Base-by-base conservation (phyloP, 1,140 invertebrate species). In the Monomorium pharaonis region DNA sequence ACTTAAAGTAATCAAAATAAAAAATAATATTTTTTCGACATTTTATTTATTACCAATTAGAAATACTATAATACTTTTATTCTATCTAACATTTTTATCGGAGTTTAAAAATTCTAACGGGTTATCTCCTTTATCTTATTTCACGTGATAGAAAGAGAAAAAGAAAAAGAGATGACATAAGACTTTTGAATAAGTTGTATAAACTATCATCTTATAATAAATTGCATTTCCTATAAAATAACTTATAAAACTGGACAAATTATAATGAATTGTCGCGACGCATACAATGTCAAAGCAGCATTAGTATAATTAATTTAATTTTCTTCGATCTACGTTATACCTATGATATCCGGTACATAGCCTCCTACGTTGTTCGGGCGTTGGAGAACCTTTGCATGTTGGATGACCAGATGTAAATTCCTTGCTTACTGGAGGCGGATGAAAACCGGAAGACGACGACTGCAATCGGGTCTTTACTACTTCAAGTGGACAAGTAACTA, bases 401-500 rank as follows among this genome's bases (percentile, higher is more conserved):
- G 94, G 92, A 91, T 95, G 95, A 72, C 94, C 94, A 44, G 94
- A 94, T 30, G 91, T 94, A n/a, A 93, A 88, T 54, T 95, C 94
- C 24, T 94, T 91, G 44, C 92, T 94, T 89, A 93, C 89, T 90
- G 89, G 89, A 86, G 92, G 94, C 14, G 95, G 92, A 88, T 96
- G 93, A 87, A 97, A 97, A 42, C 97, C 96, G 51, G 96, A 96
- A 51, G 97, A 96, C 0, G 98, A 99, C 14, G 99, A 99, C 94
- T 99, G 99, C 76, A 99, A 96, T 63, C 99, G 96, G 3, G 99
- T 99, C 95, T 99, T 99, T 6, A 99, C 98, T 77, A 99, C 99
- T 96, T 99, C 99, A 88, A 99, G 95, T 0, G 99, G 99, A 96
- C 99, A 99, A 87, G 99, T 99, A 54, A 99, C 97, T 86, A 99